Evolutionary conservation across 35 echinoderm and acorn worm genomes (phyloP), one percentile per base, ranked within the genome.

Genomic region (Chiridota heheva): DNA sequence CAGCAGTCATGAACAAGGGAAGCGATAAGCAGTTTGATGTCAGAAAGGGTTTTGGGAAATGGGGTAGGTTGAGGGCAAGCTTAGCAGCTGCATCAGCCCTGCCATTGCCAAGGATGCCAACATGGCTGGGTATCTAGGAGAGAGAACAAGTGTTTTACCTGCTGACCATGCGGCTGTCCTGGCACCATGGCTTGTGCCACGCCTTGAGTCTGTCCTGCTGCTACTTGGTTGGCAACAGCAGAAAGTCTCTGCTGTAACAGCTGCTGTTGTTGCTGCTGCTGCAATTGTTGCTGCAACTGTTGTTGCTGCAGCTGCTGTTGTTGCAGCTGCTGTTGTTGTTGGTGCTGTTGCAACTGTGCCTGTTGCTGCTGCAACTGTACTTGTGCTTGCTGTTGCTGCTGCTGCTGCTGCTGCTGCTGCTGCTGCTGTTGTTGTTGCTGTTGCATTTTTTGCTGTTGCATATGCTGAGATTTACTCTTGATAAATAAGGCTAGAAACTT

Each of bases 401-500:
- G 80, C 29, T 74, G 83, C 42, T 82, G 62, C 57, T 89, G 88
- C 56, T 86, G 69, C 26, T 60, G 70, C 57, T 62, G 42, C 31
- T 86, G 70, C 3, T 96, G 92, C 43, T 96, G 91, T 68, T 85
- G 68, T 40, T 84, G 63, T 27, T 79, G 80, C 15, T 78, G 87
- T 59, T 97, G 93, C 84, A n/a, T n/a, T n/a, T n/a, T n/a, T n/a
- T 85, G 82, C 39, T 86, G 83, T 46, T 86, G 67, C 58, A 75
- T 45, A 25, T 76, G 44, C 7, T 37, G 84, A 28, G 60, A 60
- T 60, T 42, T 43, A 43, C 56, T 74, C 36, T 81, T 97, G 66
- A 97, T 97, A 66, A 97, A 91, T 27, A 89, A 78, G 17, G 94
- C 88, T 84, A 97, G 91, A 38, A 97, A 85, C 64, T 84, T 85